Conservation (phyloP, 1,140 invertebrate species). For the Sarcophaga peregrina region DNA sequence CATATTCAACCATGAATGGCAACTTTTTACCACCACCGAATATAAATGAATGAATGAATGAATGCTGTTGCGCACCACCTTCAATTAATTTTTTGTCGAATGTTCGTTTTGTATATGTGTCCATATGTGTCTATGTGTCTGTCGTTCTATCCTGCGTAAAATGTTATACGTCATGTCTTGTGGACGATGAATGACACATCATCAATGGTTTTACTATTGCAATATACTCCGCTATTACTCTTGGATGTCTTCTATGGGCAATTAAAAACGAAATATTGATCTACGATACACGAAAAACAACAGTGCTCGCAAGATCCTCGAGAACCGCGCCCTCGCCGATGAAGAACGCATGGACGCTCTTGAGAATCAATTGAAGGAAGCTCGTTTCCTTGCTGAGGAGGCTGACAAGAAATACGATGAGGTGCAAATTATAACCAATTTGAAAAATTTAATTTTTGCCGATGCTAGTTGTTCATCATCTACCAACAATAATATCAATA, state of each 20-base stretch:
- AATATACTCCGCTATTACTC: conserved; percentile 62
- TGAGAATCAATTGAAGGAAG: conserved; percentile 99
- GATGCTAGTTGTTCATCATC: conserved; percentile 47
- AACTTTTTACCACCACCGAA: background rate
- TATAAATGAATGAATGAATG: background rate
- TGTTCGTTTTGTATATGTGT: background rate
- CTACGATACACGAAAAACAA: conserved; percentile 51
- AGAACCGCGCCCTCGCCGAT: conserved; percentile 99
- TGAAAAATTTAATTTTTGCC: conserved; percentile 42
- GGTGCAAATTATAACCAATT: conserved; percentile 75
- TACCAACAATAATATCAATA: conserved; percentile 36
- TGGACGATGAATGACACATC: conserved; percentile 35
- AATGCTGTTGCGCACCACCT: background rate
- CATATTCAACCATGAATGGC: conserved; percentile 19
- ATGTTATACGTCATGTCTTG: conserved; percentile 56
- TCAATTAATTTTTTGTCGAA: background rate
- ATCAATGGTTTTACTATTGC: conserved; percentile 44
- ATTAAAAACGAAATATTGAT: conserved; percentile 47
- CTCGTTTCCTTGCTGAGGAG: conserved; percentile 99
- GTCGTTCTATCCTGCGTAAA: conserved; percentile 8
- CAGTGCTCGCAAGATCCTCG: conserved; percentile 99
- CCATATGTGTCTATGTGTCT: background rate
- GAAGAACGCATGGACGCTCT: conserved; percentile 99
- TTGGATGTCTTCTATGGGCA: conserved; percentile 66
- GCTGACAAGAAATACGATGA: conserved; percentile 99